Evolutionary conservation across 2,797 vertebrate genomes (phyloP), one percentile per base, ranked within the genome.

Genomic region (Poecilia wingei): DNA sequence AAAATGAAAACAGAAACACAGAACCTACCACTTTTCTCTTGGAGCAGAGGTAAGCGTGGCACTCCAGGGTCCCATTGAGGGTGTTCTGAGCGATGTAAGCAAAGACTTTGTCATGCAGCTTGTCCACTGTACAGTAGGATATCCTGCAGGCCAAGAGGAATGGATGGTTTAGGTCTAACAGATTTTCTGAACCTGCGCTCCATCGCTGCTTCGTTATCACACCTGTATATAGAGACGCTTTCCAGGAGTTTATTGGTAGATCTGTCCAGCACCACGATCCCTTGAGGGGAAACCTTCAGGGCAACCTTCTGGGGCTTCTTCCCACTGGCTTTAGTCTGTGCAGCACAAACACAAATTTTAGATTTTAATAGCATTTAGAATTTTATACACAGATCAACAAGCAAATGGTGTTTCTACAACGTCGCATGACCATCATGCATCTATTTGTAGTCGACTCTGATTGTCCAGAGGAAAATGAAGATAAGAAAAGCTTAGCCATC

Each of bases 111-210:
- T 97, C 96, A 0, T 99, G 97, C 83, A 94, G 93, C 93, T 97
- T 99, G 95, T 99, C 98, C 76, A 98, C 98, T 0, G 98, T 98
- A 94, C 98, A 99, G 95, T 98, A 99, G 69, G 98, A 99, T 93
- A 99, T 98, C 91, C 98, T 99, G 95, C 41, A 89, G 75, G 68
- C 36, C 79, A 80, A 31, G 31, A 76, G 81, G 36, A 78, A 83
- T 22, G 69, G 80, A 82, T 16, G 69, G 79, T 79, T 91, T 84
- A 77, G 74, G 68, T 72, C 78, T 20, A 20, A 70, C 3, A 59
- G 25, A 75, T n/a, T 59, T 75, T 18, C 53, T n/a, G 6, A 28
- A 33, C 77, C 45, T 36, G 31, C 20, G 16, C 13, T 45, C 25
- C 12, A 28, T n/a, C 12, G 5, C 43, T 46, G 68, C 68, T 45